A percentile compares a stretch with the other conserved stretches of the same genome.
Conservation (phyloP, 1,140 invertebrate species). For the Drosophila guanche region DNA sequence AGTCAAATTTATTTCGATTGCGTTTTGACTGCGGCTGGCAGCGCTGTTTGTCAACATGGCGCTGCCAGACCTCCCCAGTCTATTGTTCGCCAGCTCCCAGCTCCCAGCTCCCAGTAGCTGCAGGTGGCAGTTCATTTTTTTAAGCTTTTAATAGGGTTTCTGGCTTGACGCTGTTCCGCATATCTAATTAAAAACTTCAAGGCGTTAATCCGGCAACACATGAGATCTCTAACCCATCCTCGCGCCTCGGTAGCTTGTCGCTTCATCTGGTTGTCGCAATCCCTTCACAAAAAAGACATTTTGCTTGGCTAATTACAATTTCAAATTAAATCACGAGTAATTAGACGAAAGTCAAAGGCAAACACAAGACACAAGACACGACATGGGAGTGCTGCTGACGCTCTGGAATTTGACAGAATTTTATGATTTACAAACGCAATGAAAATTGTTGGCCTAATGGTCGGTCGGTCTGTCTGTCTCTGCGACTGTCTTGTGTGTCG, state of each 20-base stretch:
- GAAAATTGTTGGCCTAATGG: slow-evolving; percentile 68
- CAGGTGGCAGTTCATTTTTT: too few species aligned
- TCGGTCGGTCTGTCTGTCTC: slow-evolving; percentile 28
- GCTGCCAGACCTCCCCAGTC: slow-evolving; percentile 3
- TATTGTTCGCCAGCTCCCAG: slow-evolving; percentile 15
- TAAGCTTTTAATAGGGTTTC: too few species aligned
- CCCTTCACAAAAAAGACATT: slow-evolving; percentile 76
- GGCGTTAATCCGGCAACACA: slow-evolving; percentile 51
- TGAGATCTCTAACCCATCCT: slow-evolving; percentile 36
- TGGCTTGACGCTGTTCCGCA: background rate
- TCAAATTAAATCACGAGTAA: slow-evolving; percentile 82
- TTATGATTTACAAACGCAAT: slow-evolving; percentile 78
- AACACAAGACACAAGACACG: slow-evolving; percentile 8
- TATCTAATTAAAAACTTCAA: slow-evolving; percentile 65
- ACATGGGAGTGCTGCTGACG: background rate
- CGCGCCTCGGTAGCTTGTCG: slow-evolving; percentile 13
- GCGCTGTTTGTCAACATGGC: slow-evolving; percentile 24
- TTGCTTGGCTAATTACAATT: slow-evolving; percentile 80
- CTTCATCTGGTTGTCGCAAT: slow-evolving; percentile 45
- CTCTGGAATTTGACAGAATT: slow-evolving; percentile 67
- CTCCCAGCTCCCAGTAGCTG: background rate
- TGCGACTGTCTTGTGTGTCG: slow-evolving; percentile 33
- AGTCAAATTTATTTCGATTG: slow-evolving; percentile 61
- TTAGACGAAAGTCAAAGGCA: slow-evolving; percentile 64
- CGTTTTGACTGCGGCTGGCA: slow-evolving; percentile 48